Percentiles rank a stretch among this genome's conserved stretches.
phyloP scores from a whole-genome alignment of 2,888 invertebrate species.

The Dromius quadrimaculatus region DNA sequence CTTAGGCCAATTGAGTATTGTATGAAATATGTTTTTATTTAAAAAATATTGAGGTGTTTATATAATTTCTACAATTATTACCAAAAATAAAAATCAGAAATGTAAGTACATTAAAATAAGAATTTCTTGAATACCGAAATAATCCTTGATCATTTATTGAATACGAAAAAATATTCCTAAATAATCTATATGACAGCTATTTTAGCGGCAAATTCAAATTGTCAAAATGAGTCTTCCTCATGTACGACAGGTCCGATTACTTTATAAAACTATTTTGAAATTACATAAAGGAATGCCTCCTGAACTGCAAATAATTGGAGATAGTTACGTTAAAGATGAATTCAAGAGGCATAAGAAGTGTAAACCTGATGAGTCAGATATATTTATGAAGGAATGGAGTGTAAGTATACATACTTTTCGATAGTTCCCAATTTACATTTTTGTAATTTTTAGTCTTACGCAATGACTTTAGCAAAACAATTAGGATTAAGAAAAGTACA shows the following conservation, averaged over 20 bases:
- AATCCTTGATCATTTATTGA: too few relatives aligned
- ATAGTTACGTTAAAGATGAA: conserved; percentile 75
- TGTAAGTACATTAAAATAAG: too few relatives aligned
- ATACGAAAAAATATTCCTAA: too few relatives aligned
- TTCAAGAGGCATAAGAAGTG: conserved; percentile 87
- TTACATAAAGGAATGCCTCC: conserved; percentile 72
- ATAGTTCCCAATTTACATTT: conserved; percentile 14
- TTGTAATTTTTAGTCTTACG: conserved; percentile 76
- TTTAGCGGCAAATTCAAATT: conserved; percentile 25
- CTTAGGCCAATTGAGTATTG: too few relatives aligned
- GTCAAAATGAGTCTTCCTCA: conserved; percentile 59
- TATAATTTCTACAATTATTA: too few relatives aligned
- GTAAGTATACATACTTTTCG: conserved; percentile 71
- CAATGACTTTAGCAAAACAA: conserved; percentile 79
- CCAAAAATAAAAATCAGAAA: too few relatives aligned
- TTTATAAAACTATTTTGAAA: conserved; percentile 74
- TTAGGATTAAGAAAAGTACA: conserved; percentile 69
- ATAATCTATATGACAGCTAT: conserved; percentile 2
- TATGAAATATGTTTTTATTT: too few relatives aligned
- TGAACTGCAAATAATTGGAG: conserved; percentile 71
- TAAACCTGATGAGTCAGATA: conserved; percentile 75
- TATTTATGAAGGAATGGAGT: conserved; percentile 92
- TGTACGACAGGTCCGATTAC: conserved; percentile 67
- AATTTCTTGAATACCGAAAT: too few relatives aligned
- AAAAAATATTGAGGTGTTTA: too few relatives aligned